A percentile compares a stretch with the other conserved stretches of the same genome.
Conservation (phyloP, 1,140 invertebrate genomes). For the Heliothis virescens region DNA sequence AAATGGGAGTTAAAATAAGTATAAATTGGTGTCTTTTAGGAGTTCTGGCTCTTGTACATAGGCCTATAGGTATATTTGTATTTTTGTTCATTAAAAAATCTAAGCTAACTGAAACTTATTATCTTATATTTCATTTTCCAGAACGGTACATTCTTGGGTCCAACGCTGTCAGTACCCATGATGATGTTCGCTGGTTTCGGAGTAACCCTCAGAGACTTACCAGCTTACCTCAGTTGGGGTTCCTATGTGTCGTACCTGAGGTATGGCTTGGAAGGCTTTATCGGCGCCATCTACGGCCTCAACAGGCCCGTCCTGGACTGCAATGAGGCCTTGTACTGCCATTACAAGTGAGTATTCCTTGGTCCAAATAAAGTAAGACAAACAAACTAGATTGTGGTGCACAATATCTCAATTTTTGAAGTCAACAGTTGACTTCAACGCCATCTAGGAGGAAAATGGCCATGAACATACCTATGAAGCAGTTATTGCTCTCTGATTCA, state of each 20-base stretch:
- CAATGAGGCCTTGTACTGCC: slow-evolving; percentile 89
- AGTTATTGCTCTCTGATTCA: background rate
- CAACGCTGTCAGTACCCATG: slow-evolving; percentile 92
- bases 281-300: slow-evolving; percentile 93
- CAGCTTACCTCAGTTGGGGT: slow-evolving; percentile 94
- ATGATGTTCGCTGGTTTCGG: slow-evolving; percentile 96
- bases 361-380: too few relatives aligned
- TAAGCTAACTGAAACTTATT: background rate
- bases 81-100: background rate
- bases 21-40: background rate
- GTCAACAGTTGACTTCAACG: too few relatives aligned
- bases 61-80: too few relatives aligned
- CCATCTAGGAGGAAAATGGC: too few relatives aligned
- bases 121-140: slow-evolving; percentile 65
- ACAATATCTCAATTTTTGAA: too few relatives aligned
- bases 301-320: slow-evolving; percentile 89
- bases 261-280: slow-evolving; percentile 94
- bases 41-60: too few relatives aligned
- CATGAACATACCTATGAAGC: too few relatives aligned
- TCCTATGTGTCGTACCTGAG: slow-evolving; percentile 95
- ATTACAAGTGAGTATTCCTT: slow-evolving; percentile 87
- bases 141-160: slow-evolving; percentile 94
- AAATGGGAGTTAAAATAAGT: background rate
- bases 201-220: slow-evolving; percentile 91
- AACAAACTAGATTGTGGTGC: too few relatives aligned